Percentiles rank a stretch among this genome's conserved stretches.
Conservation (phyloP, 2,113 vertebrate genomes). For the Anseranas semipalmata region DNA sequence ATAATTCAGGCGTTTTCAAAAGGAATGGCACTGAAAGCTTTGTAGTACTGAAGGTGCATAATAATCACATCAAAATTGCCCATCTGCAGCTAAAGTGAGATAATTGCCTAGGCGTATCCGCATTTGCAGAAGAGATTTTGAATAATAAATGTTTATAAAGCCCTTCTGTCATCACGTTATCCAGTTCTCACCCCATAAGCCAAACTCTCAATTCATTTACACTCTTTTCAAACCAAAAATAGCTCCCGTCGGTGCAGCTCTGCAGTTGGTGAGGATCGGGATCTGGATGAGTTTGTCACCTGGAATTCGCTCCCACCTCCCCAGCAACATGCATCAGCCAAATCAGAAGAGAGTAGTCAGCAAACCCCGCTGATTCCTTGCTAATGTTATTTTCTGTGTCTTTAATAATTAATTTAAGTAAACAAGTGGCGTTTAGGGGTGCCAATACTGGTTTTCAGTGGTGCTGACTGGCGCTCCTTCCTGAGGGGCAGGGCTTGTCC, state of each 20-base stretch:
- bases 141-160: constrained; percentile 70
- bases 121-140: constrained; percentile 59
- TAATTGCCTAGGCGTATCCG: constrained; percentile 58
- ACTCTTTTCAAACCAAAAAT: constrained; percentile 49
- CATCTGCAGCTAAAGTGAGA: constrained; percentile 66
- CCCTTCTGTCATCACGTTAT: constrained; percentile 59
- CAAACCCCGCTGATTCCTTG: neutral
- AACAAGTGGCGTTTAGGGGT: neutral
- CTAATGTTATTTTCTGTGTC: neutral
- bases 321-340: neutral
- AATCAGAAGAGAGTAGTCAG: neutral
- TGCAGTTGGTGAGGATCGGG: neutral
- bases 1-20: constrained; percentile 61
- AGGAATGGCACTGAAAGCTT: constrained; percentile 58
- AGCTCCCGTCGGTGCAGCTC: neutral
- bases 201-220: constrained; percentile 49
- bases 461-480: neutral
- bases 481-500: neutral
- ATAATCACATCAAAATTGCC: constrained; percentile 66
- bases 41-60: constrained; percentile 66
- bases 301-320: neutral
- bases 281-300: neutral
- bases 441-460: neutral
- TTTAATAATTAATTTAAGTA: constrained; percentile 4
- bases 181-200: neutral